Conservation (phyloP, 2,888 invertebrate species). For the Ochropleura leucogaster region DNA sequence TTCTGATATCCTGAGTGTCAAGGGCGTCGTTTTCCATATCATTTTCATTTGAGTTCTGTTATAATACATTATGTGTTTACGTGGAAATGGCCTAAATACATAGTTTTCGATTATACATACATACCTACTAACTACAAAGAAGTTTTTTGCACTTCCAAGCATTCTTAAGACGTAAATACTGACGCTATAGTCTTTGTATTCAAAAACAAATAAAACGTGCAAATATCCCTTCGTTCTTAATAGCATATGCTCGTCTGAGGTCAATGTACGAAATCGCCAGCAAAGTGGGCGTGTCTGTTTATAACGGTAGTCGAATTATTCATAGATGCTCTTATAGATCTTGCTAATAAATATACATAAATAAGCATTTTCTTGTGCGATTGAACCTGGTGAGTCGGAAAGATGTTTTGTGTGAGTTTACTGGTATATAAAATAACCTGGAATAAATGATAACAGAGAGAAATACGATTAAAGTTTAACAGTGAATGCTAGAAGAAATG, state of each 20-base stretch:
- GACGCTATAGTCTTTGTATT: slow-evolving; percentile 7
- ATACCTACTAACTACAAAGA: neutral
- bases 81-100: neutral
- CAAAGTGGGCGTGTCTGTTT: slow-evolving; percentile 63
- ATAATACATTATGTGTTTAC: neutral
- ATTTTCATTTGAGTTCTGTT: neutral
- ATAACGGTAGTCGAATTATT: slow-evolving; percentile 66
- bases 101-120: no score
- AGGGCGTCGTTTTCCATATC: slow-evolving; percentile 21
- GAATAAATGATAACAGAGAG: neutral
- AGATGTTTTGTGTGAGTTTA: neutral
- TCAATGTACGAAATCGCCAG: slow-evolving; percentile 70
- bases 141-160: neutral
- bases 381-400: slow-evolving; percentile 21
- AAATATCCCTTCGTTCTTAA: slow-evolving; percentile 50
- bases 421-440: neutral
- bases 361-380: slow-evolving; percentile 16
- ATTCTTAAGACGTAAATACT: neutral
- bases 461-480: neutral
- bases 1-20: slow-evolving; percentile 34
- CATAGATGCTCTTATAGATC: slow-evolving; percentile 51
- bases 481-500: neutral
- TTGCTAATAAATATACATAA: slow-evolving; percentile 28
- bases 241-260: slow-evolving; percentile 52
- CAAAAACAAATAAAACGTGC: slow-evolving; percentile 37